A percentile compares a stretch with the other conserved stretches of the same genome.
phyloP scores from a whole-genome alignment of 2,888 invertebrate species.

The Philereme vetulata region DNA sequence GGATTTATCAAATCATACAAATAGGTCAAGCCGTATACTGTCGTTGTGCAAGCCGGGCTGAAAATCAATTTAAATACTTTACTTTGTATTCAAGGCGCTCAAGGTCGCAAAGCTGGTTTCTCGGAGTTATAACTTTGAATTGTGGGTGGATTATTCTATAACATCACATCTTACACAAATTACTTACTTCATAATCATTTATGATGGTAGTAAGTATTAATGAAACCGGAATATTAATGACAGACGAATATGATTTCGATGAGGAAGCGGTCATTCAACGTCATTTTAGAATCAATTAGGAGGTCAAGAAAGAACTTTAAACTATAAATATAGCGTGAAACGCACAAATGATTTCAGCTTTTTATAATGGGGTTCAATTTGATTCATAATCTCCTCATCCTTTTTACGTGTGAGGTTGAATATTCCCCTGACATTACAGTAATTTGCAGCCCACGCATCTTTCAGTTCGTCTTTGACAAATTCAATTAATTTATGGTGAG shows the following conservation, averaged over 20 bases:
- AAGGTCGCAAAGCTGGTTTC: conserved; percentile 43
- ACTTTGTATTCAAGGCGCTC: conserved; percentile 32
- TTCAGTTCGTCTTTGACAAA: conserved; percentile 41
- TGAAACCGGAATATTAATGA: conserved; percentile 50
- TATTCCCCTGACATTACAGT: conserved; percentile 33
- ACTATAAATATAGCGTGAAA: conserved; percentile 14
- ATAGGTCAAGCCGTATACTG: too few relatives aligned
- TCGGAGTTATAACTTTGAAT: conserved; percentile 26
- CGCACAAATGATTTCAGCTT: conserved; percentile 2
- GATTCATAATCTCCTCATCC: conserved; percentile 34
- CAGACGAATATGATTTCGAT: conserved; percentile 43
- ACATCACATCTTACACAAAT: conserved; percentile 35
- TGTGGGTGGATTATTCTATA: conserved; percentile 25
- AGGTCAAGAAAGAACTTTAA: conserved; percentile 38
- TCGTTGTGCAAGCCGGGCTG: background rate
- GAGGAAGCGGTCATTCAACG: conserved; percentile 42
- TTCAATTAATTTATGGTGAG: conserved; percentile 43
- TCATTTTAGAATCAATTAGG: conserved; percentile 45
- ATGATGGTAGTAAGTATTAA: conserved; percentile 37
- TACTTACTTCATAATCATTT: conserved; percentile 31
- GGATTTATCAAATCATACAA: too few relatives aligned
- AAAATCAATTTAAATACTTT: conserved; percentile 32
- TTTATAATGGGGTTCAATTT: conserved; percentile 19
- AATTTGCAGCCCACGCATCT: conserved; percentile 43
- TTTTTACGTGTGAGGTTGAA: conserved; percentile 41